A percentile compares a stretch with the other conserved stretches of the same genome.
These are phyloP conservation scores for Nasonia giraulti DNA, from an alignment of 1,140 invertebrate genomes.

Conservation along the genomic window DNA sequence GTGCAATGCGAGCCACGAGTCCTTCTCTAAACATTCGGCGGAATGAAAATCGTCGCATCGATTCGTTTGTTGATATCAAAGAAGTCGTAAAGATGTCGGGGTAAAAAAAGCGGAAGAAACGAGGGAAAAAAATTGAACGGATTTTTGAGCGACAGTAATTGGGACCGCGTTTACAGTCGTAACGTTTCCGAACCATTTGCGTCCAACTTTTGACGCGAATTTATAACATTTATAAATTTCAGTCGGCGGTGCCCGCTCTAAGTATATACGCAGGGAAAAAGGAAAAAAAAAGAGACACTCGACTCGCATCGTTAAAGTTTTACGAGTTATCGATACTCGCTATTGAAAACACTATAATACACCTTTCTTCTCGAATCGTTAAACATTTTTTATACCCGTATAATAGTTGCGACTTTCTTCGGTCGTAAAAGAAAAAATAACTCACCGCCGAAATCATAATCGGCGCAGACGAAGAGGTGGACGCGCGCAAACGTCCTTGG, in stretches of 20 bases:
- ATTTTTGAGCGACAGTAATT: conserved; percentile 29
- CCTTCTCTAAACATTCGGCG: too few species aligned
- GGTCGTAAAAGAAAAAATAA: not conserved
- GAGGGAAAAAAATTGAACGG: not conserved
- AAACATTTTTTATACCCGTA: not conserved
- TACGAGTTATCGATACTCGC: not conserved
- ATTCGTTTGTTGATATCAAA: not conserved
- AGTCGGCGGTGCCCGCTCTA: not conserved
- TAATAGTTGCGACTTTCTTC: not conserved
- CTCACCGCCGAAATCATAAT: not conserved
- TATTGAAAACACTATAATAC: not conserved
- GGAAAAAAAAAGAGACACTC: not conserved
- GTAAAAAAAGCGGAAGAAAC: too few species aligned
- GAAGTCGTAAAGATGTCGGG: too few species aligned
- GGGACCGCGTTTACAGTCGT: not conserved
- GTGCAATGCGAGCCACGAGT: not conserved
- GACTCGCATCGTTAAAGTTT: not conserved
- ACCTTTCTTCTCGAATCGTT: not conserved
- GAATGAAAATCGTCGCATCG: too few species aligned
- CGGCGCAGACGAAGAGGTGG: not conserved
- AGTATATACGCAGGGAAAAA: not conserved
- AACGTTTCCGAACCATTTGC: not conserved
- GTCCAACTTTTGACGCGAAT: not conserved
- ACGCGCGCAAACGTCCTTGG: not conserved
- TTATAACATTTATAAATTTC: conserved; percentile 6